These are phyloP conservation scores for Riparia riparia DNA, from an alignment of 2,113 vertebrate species.

Conservation along the genomic window DNA sequence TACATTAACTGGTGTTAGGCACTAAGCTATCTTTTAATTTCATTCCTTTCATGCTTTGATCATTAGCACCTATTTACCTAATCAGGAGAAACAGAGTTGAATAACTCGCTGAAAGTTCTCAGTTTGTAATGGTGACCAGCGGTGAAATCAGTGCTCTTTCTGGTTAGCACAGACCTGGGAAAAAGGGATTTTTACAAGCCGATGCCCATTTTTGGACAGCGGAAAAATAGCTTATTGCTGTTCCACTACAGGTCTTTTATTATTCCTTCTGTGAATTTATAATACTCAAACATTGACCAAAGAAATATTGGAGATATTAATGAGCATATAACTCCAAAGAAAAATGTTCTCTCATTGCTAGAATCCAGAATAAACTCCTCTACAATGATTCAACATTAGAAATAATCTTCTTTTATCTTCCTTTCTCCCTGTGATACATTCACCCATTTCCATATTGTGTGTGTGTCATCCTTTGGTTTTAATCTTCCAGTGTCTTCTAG, in stretches of 20 bases:
- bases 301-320: background rate
- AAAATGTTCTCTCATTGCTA: background rate
- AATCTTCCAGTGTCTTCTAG: background rate
- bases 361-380: background rate
- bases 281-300: background rate
- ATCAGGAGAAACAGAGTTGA: background rate
- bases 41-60: background rate
- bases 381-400: background rate
- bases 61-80: background rate
- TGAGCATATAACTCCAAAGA: background rate
- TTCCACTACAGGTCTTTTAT: background rate
- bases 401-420: background rate
- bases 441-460: background rate
- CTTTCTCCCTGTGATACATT: background rate
- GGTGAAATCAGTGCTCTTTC: background rate
- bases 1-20: background rate
- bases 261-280: background rate
- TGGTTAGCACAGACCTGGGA: background rate
- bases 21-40: background rate
- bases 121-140: background rate
- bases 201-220: background rate
- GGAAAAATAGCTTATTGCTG: background rate
- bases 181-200: background rate
- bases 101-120: background rate
- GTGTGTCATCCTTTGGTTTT: background rate